Evolutionary conservation across 2,797 vertebrate species (phyloP).

Genomic region (Channallabes apus): DNA sequence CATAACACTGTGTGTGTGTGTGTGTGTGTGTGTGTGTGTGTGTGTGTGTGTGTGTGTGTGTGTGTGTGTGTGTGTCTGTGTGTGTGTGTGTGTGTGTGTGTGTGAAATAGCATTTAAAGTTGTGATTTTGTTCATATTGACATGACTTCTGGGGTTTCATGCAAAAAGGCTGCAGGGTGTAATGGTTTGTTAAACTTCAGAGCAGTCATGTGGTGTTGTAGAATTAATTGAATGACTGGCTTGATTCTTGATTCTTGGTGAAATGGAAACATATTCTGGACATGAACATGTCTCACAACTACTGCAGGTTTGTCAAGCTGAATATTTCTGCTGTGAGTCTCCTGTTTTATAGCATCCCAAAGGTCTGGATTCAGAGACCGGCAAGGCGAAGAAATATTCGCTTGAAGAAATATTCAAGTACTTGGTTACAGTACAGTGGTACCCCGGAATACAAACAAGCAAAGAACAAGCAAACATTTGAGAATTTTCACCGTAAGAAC

Average conservation of each 20-base stretch:
- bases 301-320: neutral
- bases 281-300: neutral
- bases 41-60: conserved; percentile 33
- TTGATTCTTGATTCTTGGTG: neutral
- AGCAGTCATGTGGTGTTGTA: neutral
- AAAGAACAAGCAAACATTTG: no score
- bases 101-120: conserved; percentile 13
- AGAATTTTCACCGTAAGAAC: no score
- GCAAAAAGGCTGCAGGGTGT: conserved; percentile 1
- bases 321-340: neutral
- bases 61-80: no score
- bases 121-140: neutral
- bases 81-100: neutral
- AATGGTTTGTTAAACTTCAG: neutral
- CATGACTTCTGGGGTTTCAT: neutral
- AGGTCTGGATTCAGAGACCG: no score
- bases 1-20: conserved; percentile 9
- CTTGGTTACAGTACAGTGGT: no score
- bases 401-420: no score
- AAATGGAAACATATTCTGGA: neutral
- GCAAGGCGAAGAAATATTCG: no score
- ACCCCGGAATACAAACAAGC: no score
- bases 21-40: conserved; percentile 22
- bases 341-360: neutral
- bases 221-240: neutral